Percentiles rank a stretch among this genome's conserved stretches.
Evolutionary conservation across 2,888 invertebrate genomes (phyloP).

Genomic region (Sphaeridia pumilis): DNA sequence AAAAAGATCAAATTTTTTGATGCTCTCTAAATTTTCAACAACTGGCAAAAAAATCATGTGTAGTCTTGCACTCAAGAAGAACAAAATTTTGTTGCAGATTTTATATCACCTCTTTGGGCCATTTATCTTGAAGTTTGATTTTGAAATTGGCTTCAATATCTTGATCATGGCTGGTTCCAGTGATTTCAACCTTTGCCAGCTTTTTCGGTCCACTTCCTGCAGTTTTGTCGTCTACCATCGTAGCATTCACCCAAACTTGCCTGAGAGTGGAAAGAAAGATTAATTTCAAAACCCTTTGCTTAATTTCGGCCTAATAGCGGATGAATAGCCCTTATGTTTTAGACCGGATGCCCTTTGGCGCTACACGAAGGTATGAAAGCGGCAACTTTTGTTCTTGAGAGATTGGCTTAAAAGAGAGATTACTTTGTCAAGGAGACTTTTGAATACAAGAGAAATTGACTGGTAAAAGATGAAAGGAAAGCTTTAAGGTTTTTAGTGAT

Average conservation of each 20-base stretch:
- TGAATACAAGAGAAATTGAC: no score
- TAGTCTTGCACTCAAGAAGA: background rate
- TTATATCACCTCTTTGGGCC: conserved; percentile 29
- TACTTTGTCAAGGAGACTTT: no score
- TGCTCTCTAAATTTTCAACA: background rate
- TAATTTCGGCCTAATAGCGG: no score
- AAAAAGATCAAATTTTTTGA: background rate
- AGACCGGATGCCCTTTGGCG: no score
- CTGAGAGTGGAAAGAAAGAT: no score
- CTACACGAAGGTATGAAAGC: no score
- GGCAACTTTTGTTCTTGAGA: no score
- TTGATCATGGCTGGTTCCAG: conserved; percentile 22
- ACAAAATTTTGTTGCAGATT: background rate
- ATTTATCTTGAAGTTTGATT: conserved; percentile 21
- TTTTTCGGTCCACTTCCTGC: conserved; percentile 9
- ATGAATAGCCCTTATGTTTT: no score
- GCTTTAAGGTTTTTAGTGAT: no score
- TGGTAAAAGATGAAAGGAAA: no score
- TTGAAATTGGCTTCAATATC: conserved; percentile 28
- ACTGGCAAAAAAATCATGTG: background rate
- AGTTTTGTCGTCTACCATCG: conserved; percentile 38
- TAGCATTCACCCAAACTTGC: conserved; percentile 21
- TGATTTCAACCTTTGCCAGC: conserved; percentile 14
- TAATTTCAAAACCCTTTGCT: no score
- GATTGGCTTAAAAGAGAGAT: no score